Evolutionary conservation across 1,140 invertebrate species (phyloP), one percentile per base, ranked within the genome.

Genomic region (Steinernema khuongi): DNA sequence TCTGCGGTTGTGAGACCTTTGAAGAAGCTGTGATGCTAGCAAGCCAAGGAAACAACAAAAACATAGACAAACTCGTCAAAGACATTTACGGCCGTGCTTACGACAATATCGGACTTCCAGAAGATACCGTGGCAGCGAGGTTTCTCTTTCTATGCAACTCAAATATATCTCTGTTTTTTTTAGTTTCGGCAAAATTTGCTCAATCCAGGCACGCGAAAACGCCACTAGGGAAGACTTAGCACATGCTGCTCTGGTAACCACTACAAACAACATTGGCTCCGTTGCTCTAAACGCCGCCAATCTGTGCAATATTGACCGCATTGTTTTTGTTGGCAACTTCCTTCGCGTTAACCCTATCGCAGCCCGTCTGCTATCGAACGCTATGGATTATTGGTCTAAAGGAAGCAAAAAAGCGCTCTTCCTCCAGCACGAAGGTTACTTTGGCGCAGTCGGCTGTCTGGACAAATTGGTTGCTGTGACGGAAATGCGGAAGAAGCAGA

Each of bases 71-170:
- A 87, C 88, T 97, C 66, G 93, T 99, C 0, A 90, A 90, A 72
- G 96, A 98, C 85, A 99, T 99, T 85, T 99, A 98, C 87, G 95
- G 95, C 1, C 94, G 94, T 2, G 94, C 95, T 86, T 99, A 99
- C 86, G 90, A 91, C 66, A 89, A 91, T 78, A 97, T 97, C 86
- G 91, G 91, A 36, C 88, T 99, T 41, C 90, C 91, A 26, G 95
- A 94, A 2, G 93, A 97, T 87, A 89, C 95, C 69, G 95, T 99
- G 26, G 96, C 96, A 4, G 94, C 94, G 89, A 95, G 77, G 75
- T 29, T 41, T 77, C 28, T 41, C 72, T 11, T 11, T 71, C 43
- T 71, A 11, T 43, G 19, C 22, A 36, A 72, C 7, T n/a, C 32
- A 18, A 60, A 78, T 67, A 72, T 1, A 60, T 66, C 33, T 26